phyloP scores from a whole-genome alignment of 2,113 vertebrate species.

The Syngnathus typhle region DNA sequence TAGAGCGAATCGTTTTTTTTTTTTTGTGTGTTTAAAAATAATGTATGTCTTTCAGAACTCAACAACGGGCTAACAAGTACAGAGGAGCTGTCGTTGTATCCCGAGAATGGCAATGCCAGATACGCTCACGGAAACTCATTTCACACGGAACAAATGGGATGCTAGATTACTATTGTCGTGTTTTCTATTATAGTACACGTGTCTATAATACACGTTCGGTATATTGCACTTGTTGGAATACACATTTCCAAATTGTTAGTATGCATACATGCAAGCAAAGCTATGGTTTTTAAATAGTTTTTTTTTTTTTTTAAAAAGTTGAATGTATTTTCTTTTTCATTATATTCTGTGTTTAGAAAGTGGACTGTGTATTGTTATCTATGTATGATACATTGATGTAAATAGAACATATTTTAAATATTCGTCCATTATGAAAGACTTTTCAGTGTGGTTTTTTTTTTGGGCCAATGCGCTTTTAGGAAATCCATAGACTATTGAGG shows the following conservation, averaged over 20 bases:
- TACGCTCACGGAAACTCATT: slow-evolving; percentile 64
- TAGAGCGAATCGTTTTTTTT: too few species aligned
- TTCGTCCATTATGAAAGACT: slow-evolving; percentile 33
- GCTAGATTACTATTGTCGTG: background rate
- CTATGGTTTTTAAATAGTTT: background rate
- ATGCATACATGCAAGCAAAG: background rate
- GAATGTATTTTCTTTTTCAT: background rate
- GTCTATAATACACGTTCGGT: background rate
- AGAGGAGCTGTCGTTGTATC: slow-evolving; percentile 82
- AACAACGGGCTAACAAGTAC: slow-evolving; percentile 77
- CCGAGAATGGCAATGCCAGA: slow-evolving; percentile 73
- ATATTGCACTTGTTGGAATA: background rate
- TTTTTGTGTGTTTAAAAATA: too few species aligned
- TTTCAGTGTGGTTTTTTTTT: slow-evolving; percentile 29
- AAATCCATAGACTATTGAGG: background rate
- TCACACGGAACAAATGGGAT: background rate
- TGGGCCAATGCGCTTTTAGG: background rate
- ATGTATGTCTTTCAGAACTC: slow-evolving; percentile 72
- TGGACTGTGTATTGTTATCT: background rate
- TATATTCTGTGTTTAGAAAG: slow-evolving; percentile 28
- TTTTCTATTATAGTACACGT: background rate
- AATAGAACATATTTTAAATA: slow-evolving; percentile 35
- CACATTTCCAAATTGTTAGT: background rate
- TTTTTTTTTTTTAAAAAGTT: background rate
- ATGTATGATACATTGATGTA: slow-evolving; percentile 24